Evolutionary conservation across 30 jellyfish, hydroid and myxozoan species (phyloP).

Genomic region (Hydractinia echinata): DNA sequence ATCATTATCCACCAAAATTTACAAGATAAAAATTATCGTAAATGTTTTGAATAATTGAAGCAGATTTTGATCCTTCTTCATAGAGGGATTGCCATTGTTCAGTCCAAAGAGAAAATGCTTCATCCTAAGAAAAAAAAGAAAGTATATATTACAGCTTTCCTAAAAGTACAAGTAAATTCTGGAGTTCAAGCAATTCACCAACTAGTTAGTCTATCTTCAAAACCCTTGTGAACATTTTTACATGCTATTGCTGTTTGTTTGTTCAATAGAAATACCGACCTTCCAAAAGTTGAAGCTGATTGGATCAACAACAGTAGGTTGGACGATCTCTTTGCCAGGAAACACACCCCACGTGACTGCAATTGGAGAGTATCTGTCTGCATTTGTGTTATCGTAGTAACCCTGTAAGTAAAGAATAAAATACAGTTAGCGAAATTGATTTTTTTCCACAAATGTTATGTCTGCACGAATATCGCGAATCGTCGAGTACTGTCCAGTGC

Average conservation of each 20-base stretch:
- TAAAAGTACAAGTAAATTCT: background rate
- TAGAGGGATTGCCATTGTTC: slow-evolving; percentile 82
- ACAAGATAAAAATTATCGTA: slow-evolving; percentile 56
- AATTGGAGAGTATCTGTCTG: slow-evolving; percentile 88
- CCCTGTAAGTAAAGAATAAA: slow-evolving; percentile 47
- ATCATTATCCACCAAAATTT: slow-evolving; percentile 93
- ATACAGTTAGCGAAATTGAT: background rate
- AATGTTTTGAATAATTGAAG: slow-evolving; percentile 54
- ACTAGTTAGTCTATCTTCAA: too few relatives aligned
- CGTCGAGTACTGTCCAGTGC: too few relatives aligned
- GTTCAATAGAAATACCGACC: slow-evolving; percentile 35
- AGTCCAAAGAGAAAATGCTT: slow-evolving; percentile 86
- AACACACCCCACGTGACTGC: slow-evolving; percentile 99
- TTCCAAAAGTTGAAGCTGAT: slow-evolving; percentile 94
- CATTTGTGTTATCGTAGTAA: slow-evolving; percentile 61
- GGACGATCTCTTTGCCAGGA: slow-evolving; percentile 95
- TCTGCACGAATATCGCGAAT: background rate
- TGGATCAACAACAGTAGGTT: slow-evolving; percentile 98
- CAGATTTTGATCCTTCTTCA: slow-evolving; percentile 56
- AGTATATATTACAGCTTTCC: background rate
- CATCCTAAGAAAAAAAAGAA: slow-evolving; percentile 52
- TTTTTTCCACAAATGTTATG: background rate
- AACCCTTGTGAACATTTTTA: too few relatives aligned
- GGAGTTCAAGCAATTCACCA: too few relatives aligned
- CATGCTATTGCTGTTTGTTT: too few relatives aligned